These are phyloP conservation scores for Drosophila serrata DNA, from an alignment of 1,140 invertebrate species.

Conservation along the genomic window DNA sequence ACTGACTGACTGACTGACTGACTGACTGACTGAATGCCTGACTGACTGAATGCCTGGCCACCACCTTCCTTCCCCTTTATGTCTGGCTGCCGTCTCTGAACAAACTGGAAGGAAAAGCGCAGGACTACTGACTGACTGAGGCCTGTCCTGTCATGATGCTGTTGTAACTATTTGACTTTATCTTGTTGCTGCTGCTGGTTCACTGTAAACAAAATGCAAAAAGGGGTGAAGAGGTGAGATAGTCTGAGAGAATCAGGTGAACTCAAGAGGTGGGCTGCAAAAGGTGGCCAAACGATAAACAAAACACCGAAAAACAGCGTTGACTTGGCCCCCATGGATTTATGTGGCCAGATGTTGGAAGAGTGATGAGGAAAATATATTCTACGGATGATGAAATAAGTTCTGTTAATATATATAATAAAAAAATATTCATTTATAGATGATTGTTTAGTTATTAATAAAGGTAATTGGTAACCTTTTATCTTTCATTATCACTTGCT, in stretches of 20 bases:
- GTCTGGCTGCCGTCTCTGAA: constrained; percentile 15
- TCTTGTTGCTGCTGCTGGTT: constrained; percentile 63
- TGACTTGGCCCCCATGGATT: constrained; percentile 41
- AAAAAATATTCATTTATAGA: no score
- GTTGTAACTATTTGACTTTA: constrained; percentile 81
- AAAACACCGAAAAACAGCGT: constrained; percentile 52
- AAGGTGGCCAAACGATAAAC: constrained; percentile 65
- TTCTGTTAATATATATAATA: background rate
- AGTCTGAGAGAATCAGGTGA: background rate
- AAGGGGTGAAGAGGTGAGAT: background rate
- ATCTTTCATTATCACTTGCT: background rate
- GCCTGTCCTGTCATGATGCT: constrained; percentile 67
- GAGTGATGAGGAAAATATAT: no score
- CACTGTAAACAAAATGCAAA: constrained; percentile 58
- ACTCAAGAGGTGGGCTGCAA: constrained; percentile 4
- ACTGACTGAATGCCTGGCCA: constrained; percentile 3
- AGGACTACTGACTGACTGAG: constrained; percentile 35
- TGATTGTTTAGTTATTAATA: no score
- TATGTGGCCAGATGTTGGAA: constrained; percentile 20
- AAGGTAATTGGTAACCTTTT: no score
- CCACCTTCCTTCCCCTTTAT: background rate
- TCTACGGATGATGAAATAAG: background rate
- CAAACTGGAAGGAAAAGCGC: background rate
- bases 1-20: constrained; percentile 19
- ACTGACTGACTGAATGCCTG: constrained; percentile 6